Conservation (phyloP, 2,888 invertebrate species). For the Acanthoscelides obtectus region DNA sequence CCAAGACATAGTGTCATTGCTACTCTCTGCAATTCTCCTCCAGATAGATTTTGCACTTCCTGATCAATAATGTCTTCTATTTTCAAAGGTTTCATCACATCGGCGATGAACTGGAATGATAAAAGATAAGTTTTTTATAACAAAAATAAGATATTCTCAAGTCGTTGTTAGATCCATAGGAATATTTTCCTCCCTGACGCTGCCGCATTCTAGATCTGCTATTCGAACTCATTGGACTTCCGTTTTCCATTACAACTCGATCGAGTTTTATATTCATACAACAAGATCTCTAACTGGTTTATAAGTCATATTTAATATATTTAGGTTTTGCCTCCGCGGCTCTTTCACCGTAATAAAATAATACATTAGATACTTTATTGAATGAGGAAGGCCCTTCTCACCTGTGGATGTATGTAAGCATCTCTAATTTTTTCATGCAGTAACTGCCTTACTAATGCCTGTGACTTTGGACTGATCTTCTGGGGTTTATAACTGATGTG, state of each 20-base stretch:
- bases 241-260: too few relatives aligned
- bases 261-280: too few relatives aligned
- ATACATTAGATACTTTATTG: not conserved
- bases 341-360: too few relatives aligned
- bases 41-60: conserved; percentile 96
- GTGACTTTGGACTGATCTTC: conserved; percentile 97
- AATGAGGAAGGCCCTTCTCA: conserved; percentile 38
- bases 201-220: too few relatives aligned
- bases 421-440: conserved; percentile 96
- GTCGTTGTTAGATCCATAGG: too few relatives aligned
- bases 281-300: too few relatives aligned
- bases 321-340: too few relatives aligned
- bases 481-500: conserved; percentile 99
- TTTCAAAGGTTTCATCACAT: conserved; percentile 97
- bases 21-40: conserved; percentile 98
- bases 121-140: too few relatives aligned
- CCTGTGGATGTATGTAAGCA: conserved; percentile 94
- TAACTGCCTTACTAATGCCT: conserved; percentile 86
- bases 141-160: too few relatives aligned
- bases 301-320: too few relatives aligned
- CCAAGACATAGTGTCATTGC: conserved; percentile 95
- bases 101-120: conserved; percentile 79
- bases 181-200: too few relatives aligned
- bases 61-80: conserved; percentile 97
- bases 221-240: too few relatives aligned